These are phyloP conservation scores for Anguilla obscura DNA, from an alignment of 2,797 vertebrate species.

Conservation along the genomic window DNA sequence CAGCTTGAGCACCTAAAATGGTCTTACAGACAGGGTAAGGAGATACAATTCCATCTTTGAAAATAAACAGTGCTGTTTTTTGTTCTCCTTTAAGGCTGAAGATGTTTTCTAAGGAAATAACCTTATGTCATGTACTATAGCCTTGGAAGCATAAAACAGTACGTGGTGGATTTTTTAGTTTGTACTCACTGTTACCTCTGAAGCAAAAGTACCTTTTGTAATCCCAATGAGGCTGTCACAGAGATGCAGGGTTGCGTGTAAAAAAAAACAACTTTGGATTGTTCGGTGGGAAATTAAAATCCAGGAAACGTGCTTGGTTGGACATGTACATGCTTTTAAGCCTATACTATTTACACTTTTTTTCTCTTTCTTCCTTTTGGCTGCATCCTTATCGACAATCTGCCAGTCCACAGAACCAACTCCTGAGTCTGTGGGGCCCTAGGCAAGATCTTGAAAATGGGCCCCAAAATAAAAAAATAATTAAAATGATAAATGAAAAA, in stretches of 20 bases:
- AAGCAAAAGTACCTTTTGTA: background rate
- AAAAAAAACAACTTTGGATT: background rate
- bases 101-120: background rate
- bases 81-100: background rate
- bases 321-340: background rate
- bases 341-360: background rate
- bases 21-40: background rate
- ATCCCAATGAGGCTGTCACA: background rate
- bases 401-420: background rate
- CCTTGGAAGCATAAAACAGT: background rate
- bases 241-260: background rate
- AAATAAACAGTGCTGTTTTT: background rate
- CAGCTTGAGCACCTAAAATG: background rate
- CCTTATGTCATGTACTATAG: background rate
- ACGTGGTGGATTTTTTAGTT: slow-evolving; percentile 22
- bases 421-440: too few relatives aligned
- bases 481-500: too few relatives aligned
- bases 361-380: background rate
- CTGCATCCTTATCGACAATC: background rate
- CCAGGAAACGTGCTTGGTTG: background rate
- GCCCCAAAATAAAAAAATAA: too few relatives aligned
- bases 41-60: background rate
- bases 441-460: too few relatives aligned
- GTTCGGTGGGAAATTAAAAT: background rate
- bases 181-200: background rate